These are phyloP conservation scores for Drosophila tripunctata DNA, from an alignment of 2,888 invertebrate species.

Conservation along the genomic window DNA sequence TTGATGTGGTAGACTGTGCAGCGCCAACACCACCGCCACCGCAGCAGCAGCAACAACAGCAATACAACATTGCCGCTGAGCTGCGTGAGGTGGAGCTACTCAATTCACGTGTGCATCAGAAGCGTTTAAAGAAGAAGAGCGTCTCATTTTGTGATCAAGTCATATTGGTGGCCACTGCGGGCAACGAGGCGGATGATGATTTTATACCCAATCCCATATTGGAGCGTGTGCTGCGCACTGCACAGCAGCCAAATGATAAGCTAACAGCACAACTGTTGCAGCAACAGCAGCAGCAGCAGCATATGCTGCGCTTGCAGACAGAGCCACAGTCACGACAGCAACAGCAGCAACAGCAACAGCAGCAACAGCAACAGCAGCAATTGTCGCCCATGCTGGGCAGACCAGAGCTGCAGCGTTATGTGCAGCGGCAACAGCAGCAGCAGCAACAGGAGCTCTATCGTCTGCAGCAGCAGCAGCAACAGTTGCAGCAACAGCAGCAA, in stretches of 20 bases:
- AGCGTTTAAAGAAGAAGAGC: conserved; percentile 93
- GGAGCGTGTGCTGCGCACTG: conserved; percentile 92
- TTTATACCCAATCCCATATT: conserved; percentile 96
- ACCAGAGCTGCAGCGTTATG: conserved; percentile 82
- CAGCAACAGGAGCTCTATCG: too few species aligned
- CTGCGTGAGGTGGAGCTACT: conserved; percentile 86
- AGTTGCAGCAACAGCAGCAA: conserved; percentile 76
- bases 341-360: conserved; percentile 67
- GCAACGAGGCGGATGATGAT: conserved; percentile 95
- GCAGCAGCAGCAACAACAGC: conserved; percentile 65
- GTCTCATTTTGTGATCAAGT: conserved; percentile 98
- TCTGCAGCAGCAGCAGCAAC: conserved; percentile 77
- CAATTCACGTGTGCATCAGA: conserved; percentile 86
- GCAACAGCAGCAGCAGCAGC: conserved; percentile 83
- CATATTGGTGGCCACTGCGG: conserved; percentile 95
- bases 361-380: conserved; percentile 57
- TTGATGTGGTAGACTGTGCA: conserved; percentile 81
- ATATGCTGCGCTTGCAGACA: conserved; percentile 85
- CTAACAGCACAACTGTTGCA: conserved; percentile 86
- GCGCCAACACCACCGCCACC: conserved; percentile 40
- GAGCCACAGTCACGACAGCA: conserved; percentile 82
- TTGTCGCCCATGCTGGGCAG: conserved; percentile 77
- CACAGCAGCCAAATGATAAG: conserved; percentile 87
- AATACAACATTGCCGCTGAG: too few species aligned
- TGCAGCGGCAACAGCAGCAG: conserved; percentile 80